Conservation (phyloP, 2,113 vertebrate species). For the Oenanthe melanoleuca region DNA sequence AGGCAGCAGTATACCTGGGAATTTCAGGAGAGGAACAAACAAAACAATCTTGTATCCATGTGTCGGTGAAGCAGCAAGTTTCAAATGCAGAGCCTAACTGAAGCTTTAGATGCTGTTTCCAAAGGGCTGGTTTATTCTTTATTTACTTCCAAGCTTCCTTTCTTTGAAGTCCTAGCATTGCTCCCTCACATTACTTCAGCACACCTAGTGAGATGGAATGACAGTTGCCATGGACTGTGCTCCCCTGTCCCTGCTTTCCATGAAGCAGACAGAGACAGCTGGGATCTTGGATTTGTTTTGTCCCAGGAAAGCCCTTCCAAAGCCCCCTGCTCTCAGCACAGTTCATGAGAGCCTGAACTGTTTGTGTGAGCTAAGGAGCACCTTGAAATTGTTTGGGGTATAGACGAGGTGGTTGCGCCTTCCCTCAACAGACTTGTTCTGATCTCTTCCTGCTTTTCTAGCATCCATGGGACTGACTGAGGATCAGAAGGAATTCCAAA, state of each 20-base stretch:
- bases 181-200: not conserved
- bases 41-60: fast-evolving
- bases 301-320: not conserved
- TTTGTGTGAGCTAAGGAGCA: not conserved
- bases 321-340: not conserved
- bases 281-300: not conserved
- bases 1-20: not conserved
- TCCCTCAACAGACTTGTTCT: fast-evolving
- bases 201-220: not conserved
- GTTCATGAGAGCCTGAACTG: not conserved
- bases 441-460: conserved; percentile 37
- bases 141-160: not conserved
- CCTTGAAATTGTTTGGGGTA: too few relatives aligned
- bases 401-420: fast-evolving
- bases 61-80: not conserved
- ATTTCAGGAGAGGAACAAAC: not conserved
- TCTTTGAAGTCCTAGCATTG: not conserved
- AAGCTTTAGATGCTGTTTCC: not conserved
- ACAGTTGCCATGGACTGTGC: not conserved
- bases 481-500: conserved; percentile 96
- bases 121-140: not conserved
- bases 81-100: not conserved
- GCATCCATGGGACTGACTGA: conserved; percentile 88
- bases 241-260: not conserved
- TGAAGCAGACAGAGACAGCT: not conserved